Conservation (phyloP, 2,797 vertebrate species). For the Bucorvus abyssinicus region DNA sequence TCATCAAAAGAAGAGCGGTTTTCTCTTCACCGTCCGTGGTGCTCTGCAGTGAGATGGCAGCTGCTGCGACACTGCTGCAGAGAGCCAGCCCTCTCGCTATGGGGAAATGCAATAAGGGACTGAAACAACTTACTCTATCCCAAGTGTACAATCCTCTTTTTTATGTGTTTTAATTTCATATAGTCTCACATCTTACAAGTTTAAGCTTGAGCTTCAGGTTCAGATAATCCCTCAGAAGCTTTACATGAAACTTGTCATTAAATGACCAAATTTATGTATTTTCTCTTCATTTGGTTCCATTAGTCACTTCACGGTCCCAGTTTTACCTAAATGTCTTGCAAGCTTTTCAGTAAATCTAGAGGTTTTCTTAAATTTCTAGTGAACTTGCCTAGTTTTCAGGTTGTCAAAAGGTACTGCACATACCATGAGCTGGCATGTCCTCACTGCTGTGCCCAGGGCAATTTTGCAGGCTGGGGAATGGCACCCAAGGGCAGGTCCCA, state of each 20-base stretch:
- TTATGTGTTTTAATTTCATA: background rate
- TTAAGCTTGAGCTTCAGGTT: background rate
- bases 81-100: background rate
- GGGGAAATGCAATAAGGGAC: background rate
- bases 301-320: background rate
- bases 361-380: background rate
- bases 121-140: background rate
- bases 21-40: background rate
- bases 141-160: background rate
- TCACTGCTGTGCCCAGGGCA: background rate
- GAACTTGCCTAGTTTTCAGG: background rate
- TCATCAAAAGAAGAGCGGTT: background rate
- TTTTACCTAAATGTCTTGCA: background rate
- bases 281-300: background rate
- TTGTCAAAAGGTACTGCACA: background rate
- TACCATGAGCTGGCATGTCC: rapidly evolving
- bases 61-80: background rate
- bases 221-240: background rate
- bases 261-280: background rate
- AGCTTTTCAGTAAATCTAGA: background rate
- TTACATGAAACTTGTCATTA: background rate
- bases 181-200: background rate
- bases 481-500: background rate
- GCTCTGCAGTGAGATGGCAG: background rate
- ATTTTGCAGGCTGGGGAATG: background rate